phyloP scores from a whole-genome alignment of 2,888 invertebrate genomes.

The Habrosyne pyritoides region DNA sequence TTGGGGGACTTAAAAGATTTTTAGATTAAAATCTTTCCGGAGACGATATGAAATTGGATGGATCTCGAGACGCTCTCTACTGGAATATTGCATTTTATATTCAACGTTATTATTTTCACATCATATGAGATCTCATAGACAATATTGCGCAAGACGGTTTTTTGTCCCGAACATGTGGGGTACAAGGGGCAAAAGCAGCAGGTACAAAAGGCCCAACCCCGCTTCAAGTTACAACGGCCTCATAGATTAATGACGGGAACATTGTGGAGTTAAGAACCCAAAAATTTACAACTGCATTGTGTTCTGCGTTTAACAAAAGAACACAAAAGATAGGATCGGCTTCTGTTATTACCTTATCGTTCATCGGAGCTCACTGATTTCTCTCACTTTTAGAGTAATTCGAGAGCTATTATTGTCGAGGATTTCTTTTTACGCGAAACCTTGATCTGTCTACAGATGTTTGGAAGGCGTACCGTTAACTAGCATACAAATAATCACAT shows the following conservation, averaged over 20 bases:
- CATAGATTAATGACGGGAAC: constrained; percentile 80
- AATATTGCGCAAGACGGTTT: constrained; percentile 78
- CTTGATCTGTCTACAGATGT: constrained; percentile 67
- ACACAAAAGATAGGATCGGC: constrained; percentile 78
- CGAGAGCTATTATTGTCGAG: constrained; percentile 66
- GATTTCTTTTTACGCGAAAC: constrained; percentile 54
- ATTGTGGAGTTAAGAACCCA: constrained; percentile 81
- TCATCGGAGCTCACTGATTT: constrained; percentile 70
- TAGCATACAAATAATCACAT: constrained; percentile 60
- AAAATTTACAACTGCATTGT: constrained; percentile 83
- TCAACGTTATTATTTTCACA: constrained; percentile 71
- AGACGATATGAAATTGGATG: constrained; percentile 42
- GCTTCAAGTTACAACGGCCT: constrained; percentile 77
- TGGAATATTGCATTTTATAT: constrained; percentile 59
- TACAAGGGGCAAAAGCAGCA: constrained; percentile 72
- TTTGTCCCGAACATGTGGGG: constrained; percentile 79
- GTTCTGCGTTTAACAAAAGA: constrained; percentile 63
- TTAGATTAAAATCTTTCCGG: constrained; percentile 47
- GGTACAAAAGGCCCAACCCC: constrained; percentile 77
- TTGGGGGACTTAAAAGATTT: constrained; percentile 24
- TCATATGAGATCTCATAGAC: constrained; percentile 66
- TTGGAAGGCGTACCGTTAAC: constrained; percentile 75
- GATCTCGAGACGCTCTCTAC: constrained; percentile 39
- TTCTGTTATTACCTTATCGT: constrained; percentile 81
- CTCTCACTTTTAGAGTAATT: constrained; percentile 77